Conservation (phyloP, 2,888 invertebrate species). For the Hypomecis atomaria region DNA sequence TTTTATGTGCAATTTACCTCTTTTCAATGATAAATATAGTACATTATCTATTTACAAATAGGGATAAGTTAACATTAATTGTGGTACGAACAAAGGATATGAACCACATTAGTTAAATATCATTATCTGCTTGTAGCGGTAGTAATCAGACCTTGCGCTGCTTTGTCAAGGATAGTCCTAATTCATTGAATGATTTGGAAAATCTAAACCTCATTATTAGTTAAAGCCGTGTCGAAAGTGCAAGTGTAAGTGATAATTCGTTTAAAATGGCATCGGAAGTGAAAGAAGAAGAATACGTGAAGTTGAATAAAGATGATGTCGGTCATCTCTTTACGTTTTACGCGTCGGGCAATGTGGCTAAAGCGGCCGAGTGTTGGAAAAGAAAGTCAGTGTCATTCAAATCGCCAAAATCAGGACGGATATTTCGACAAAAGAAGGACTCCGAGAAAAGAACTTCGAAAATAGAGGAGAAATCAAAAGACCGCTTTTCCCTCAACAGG, state of each 20-base stretch:
- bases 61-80: slow-evolving; percentile 13
- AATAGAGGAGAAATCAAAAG: slow-evolving; percentile 35
- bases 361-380: slow-evolving; percentile 63
- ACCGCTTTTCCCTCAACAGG: slow-evolving; percentile 52
- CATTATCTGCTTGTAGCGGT: slow-evolving; percentile 17
- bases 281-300: slow-evolving; percentile 60
- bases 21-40: neutral
- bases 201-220: slow-evolving; percentile 7
- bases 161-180: slow-evolving; percentile 20
- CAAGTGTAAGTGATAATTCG: slow-evolving; percentile 23
- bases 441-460: slow-evolving; percentile 27
- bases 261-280: slow-evolving; percentile 64
- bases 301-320: slow-evolving; percentile 64
- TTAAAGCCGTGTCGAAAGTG: slow-evolving; percentile 13
- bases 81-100: slow-evolving; percentile 8
- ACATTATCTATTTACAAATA: slow-evolving; percentile 3
- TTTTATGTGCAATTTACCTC: slow-evolving; percentile 5
- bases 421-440: slow-evolving; percentile 52
- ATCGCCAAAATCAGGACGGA: slow-evolving; percentile 70
- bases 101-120: slow-evolving; percentile 10
- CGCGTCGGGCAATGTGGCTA: slow-evolving; percentile 48
- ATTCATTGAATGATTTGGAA: neutral
- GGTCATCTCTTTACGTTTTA: slow-evolving; percentile 62
- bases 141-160: slow-evolving; percentile 18
- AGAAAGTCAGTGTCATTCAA: slow-evolving; percentile 68